Conservation (phyloP, 2,797 vertebrate genomes). For the Sternotherus odoratus region DNA sequence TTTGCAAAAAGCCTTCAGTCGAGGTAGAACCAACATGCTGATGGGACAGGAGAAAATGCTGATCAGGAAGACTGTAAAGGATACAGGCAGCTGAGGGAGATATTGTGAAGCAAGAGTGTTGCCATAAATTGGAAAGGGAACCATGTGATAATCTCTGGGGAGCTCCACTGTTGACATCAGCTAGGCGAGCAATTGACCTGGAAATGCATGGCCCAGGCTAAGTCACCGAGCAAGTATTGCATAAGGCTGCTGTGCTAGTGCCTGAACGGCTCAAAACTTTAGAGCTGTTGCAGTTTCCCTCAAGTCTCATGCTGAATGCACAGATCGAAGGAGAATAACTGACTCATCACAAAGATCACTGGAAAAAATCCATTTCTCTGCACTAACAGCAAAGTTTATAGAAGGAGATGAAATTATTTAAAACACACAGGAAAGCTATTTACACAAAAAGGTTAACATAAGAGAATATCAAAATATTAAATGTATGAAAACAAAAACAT, state of each 20-base stretch:
- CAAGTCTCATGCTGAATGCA: neutral
- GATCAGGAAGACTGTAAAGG: neutral
- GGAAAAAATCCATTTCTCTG: neutral
- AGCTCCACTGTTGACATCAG: neutral
- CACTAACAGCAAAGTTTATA: neutral
- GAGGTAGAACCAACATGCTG: neutral
- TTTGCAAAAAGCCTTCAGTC: neutral
- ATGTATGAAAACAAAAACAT: neutral
- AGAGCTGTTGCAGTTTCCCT: neutral
- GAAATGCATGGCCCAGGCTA: neutral
- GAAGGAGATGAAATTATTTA: neutral
- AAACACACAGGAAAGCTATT: neutral
- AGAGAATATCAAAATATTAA: neutral
- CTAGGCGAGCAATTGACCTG: neutral
- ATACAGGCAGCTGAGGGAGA: neutral
- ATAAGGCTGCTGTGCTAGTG: neutral
- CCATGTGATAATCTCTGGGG: neutral
- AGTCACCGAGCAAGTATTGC: neutral
- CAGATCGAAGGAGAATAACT: neutral
- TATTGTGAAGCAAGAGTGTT: neutral
- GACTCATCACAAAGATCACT: neutral
- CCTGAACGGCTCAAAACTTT: neutral
- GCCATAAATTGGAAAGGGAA: neutral
- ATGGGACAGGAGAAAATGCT: neutral
- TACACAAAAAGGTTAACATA: neutral